Conservation (phyloP, 2,797 vertebrate genomes). For the Gambusia yucatana region DNA sequence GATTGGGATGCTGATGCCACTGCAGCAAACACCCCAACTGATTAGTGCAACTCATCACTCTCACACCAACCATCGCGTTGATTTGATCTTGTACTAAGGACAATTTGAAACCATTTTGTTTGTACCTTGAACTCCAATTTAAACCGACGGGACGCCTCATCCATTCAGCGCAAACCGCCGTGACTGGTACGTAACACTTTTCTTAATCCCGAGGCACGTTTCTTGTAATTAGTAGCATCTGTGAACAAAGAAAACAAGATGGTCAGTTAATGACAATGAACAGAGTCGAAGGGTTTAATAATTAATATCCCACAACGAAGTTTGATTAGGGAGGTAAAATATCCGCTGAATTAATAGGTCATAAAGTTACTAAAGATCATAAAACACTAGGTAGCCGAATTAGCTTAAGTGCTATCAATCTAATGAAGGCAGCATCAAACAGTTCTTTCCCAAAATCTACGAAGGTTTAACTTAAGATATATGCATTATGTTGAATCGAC, state of each 20-base stretch:
- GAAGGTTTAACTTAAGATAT: neutral
- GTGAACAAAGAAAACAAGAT: neutral
- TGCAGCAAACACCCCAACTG: conserved; percentile 57
- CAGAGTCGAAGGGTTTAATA: neutral
- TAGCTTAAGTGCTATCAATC: neutral
- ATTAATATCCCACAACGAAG: neutral
- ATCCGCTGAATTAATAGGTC: neutral
- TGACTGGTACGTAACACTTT: neutral
- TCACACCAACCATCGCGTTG: conserved; percentile 18
- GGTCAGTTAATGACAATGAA: neutral
- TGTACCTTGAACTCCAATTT: neutral
- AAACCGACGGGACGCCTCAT: neutral
- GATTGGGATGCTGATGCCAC: conserved; percentile 49
- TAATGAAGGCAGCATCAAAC: neutral
- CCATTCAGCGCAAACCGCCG: neutral
- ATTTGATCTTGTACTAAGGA: neutral
- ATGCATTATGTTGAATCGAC: neutral
- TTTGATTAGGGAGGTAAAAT: neutral
- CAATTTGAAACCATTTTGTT: neutral
- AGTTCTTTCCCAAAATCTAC: neutral
- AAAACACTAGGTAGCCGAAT: neutral
- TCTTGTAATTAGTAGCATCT: neutral
- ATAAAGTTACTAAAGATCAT: neutral
- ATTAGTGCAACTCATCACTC: conserved; percentile 79
- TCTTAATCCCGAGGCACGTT: neutral